Evolutionary conservation across 2,888 invertebrate species (phyloP).

Genomic region (Sussaba pulchella): DNA sequence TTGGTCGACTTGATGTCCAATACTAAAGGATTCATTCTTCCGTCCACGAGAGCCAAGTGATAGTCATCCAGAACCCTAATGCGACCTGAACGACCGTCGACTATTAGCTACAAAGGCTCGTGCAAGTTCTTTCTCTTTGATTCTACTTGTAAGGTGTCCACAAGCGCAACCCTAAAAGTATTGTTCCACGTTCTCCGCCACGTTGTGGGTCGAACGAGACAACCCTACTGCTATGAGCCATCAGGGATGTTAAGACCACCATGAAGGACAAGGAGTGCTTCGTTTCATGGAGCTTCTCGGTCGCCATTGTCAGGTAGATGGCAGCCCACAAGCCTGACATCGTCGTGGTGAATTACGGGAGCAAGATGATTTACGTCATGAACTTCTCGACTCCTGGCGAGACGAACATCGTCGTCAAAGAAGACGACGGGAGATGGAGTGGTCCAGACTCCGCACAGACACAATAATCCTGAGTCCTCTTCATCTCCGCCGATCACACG

Average conservation of each 20-base stretch:
- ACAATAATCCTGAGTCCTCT: neutral
- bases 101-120: too few relatives aligned
- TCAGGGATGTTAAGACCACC: neutral
- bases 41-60: too few relatives aligned
- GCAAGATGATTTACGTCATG: slow-evolving; percentile 19
- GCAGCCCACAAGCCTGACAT: slow-evolving; percentile 12
- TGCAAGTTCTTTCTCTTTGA: too few relatives aligned
- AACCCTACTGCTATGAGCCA: neutral
- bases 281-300: neutral
- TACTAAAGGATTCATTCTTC: too few relatives aligned
- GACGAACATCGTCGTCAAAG: neutral
- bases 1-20: too few relatives aligned
- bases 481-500: neutral
- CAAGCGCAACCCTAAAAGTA: too few relatives aligned
- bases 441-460: neutral
- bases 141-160: too few relatives aligned
- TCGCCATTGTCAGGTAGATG: neutral
- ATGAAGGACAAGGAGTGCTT: neutral
- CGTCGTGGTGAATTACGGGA: neutral
- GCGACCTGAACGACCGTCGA: too few relatives aligned
- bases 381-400: neutral
- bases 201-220: neutral
- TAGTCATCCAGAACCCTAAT: too few relatives aligned
- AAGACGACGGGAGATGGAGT: too few relatives aligned
- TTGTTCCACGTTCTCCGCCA: too few relatives aligned